A percentile compares a stretch with the other conserved stretches of the same genome.
Conservation (phyloP, 2,797 vertebrate species). For the Kryptolebias ocellatus region DNA sequence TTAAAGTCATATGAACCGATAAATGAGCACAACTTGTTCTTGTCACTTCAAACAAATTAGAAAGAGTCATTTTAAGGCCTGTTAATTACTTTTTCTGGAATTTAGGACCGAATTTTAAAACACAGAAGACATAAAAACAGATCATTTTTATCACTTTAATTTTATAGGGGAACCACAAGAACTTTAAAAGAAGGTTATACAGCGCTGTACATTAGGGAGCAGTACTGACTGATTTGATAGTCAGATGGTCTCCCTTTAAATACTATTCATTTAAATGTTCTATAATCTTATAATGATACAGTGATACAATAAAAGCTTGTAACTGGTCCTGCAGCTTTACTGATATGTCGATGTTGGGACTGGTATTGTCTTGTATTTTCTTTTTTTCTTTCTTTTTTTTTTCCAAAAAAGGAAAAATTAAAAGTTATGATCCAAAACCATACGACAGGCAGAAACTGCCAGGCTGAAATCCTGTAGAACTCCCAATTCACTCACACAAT, state of each 20-base stretch:
- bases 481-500: slow-evolving; percentile 90
- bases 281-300: slow-evolving; percentile 85
- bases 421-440: slow-evolving; percentile 76
- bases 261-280: slow-evolving; percentile 85
- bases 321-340: slow-evolving; percentile 89
- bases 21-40: not conserved
- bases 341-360: slow-evolving; percentile 79
- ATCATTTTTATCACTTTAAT: slow-evolving; percentile 72
- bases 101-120: not conserved
- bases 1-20: not conserved
- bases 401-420: slow-evolving; percentile 78
- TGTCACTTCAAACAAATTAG: not conserved
- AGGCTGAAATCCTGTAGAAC: slow-evolving; percentile 80
- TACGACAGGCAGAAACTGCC: slow-evolving; percentile 82
- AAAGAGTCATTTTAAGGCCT: not conserved
- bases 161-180: slow-evolving; percentile 77
- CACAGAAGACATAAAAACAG: slow-evolving; percentile 42
- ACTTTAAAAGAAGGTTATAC: slow-evolving; percentile 83
- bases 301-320: slow-evolving; percentile 87
- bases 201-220: slow-evolving; percentile 78
- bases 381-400: slow-evolving; percentile 30
- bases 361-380: slow-evolving; percentile 63
- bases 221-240: slow-evolving; percentile 87
- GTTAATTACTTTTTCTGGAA: not conserved
- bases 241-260: slow-evolving; percentile 88